These are phyloP conservation scores for Menidia menidia DNA, from an alignment of 2,797 vertebrate species.

Conservation along the genomic window DNA sequence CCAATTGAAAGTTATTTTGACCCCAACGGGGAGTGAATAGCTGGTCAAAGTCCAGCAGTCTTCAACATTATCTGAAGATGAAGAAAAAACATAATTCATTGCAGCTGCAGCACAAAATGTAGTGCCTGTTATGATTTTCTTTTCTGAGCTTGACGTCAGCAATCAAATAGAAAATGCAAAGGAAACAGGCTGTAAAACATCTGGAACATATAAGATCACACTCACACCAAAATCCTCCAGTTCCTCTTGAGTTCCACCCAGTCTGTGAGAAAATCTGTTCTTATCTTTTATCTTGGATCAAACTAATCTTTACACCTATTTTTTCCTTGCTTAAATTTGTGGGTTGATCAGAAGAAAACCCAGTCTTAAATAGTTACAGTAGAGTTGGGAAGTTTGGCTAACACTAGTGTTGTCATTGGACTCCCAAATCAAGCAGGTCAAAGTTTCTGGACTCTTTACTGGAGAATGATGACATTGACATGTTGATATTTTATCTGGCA, in stretches of 20 bases:
- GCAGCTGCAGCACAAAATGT: not conserved
- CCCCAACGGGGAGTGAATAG: not conserved
- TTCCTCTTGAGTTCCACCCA: conserved; percentile 9
- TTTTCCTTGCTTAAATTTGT: not conserved
- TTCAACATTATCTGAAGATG: not conserved
- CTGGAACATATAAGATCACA: not conserved
- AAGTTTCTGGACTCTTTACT: conserved; percentile 13
- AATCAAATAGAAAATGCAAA: not conserved
- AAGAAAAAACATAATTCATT: conserved; percentile 2
- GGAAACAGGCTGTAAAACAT: conserved; percentile 5
- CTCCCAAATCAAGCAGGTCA: conserved; percentile 1
- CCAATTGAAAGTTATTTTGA: conserved; percentile 27
- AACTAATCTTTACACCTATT: conserved; percentile 17
- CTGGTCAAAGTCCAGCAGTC: conserved; percentile 14
- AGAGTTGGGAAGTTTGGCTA: not conserved
- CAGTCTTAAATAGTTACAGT: conserved; percentile 13
- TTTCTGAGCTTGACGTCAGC: not conserved
- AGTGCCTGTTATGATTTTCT: not conserved
- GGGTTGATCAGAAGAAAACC: conserved; percentile 6
- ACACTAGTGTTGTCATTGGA: not conserved
- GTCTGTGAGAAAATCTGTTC: conserved; percentile 1
- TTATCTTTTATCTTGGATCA: not conserved
- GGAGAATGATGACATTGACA: not conserved
- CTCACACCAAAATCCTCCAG: not conserved
- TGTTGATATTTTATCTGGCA: conserved; percentile 9